phyloP scores from a whole-genome alignment of 2,113 vertebrate species.

The Axis porcinus region DNA sequence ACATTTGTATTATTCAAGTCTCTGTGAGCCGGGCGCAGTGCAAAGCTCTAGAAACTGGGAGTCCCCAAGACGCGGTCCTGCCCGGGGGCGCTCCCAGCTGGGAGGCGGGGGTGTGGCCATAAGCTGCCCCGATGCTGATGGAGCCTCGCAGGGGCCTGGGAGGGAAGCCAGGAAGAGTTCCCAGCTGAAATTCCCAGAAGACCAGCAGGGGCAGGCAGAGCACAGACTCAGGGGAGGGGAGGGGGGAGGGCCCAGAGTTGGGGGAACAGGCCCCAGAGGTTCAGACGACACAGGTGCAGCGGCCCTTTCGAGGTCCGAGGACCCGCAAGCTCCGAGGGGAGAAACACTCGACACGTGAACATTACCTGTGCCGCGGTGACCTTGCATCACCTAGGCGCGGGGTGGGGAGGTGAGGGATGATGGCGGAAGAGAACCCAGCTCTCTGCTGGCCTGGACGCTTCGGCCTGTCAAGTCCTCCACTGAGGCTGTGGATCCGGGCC shows the following conservation, averaged over 20 bases:
- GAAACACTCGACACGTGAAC: accelerated
- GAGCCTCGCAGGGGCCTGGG: accelerated
- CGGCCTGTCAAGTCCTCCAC: accelerated
- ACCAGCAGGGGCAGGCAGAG: accelerated
- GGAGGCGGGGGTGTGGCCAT: accelerated
- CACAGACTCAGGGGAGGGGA: too few species aligned
- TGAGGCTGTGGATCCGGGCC: not conserved
- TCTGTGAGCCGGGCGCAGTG: accelerated
- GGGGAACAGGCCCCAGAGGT: accelerated
- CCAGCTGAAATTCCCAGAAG: not conserved
- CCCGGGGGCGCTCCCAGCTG: accelerated
- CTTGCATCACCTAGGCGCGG: accelerated
- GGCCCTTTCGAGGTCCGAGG: accelerated
- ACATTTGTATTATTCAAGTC: too few species aligned
- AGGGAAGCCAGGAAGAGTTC: accelerated
- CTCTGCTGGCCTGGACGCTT: accelerated
- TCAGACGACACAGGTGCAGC: accelerated
- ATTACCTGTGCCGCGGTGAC: accelerated
- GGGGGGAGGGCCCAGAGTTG: too few species aligned
- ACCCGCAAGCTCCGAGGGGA: accelerated
- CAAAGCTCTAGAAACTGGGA: not conserved
- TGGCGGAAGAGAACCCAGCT: not conserved
- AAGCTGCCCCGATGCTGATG: not conserved
- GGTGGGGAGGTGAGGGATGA: accelerated
- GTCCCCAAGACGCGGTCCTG: accelerated